These are phyloP conservation scores for Pseudochromis fuscus DNA, from an alignment of 2,797 vertebrate genomes.

Conservation along the genomic window DNA sequence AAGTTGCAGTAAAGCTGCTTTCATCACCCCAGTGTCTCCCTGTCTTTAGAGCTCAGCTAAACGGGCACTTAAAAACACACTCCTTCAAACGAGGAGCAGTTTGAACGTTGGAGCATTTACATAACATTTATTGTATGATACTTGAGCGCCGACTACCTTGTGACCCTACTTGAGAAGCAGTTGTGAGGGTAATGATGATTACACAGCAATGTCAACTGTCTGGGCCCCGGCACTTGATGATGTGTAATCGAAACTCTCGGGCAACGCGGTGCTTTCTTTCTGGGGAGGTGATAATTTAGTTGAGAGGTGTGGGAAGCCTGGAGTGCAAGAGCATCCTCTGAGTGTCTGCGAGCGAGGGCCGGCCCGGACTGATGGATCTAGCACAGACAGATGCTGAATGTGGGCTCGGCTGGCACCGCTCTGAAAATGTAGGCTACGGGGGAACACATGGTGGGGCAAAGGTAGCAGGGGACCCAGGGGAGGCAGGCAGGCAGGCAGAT, in stretches of 20 bases:
- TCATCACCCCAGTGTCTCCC: neutral
- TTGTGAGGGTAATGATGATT: slow-evolving; percentile 70
- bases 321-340: slow-evolving; percentile 40
- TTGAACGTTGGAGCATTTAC: slow-evolving; percentile 43
- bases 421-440: slow-evolving; percentile 78
- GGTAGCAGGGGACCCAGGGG: slow-evolving; percentile 70
- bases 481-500: slow-evolving; percentile 73
- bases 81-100: slow-evolving; percentile 26
- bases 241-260: slow-evolving; percentile 55
- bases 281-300: slow-evolving; percentile 67
- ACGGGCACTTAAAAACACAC: neutral
- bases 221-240: slow-evolving; percentile 49
- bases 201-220: slow-evolving; percentile 65
- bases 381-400: slow-evolving; percentile 70
- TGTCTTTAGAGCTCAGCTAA: slow-evolving; percentile 17
- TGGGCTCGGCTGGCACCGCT: slow-evolving; percentile 56
- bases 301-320: slow-evolving; percentile 56
- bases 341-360: slow-evolving; percentile 26
- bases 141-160: slow-evolving; percentile 52
- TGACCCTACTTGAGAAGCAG: slow-evolving; percentile 55
- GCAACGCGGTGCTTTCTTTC: slow-evolving; percentile 35
- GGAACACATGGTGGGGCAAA: slow-evolving; percentile 71
- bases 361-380: slow-evolving; percentile 63
- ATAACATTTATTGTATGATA: slow-evolving; percentile 50
- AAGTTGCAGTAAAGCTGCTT: neutral